Percentiles rank a stretch among this genome's conserved stretches.
Evolutionary conservation across 2,797 vertebrate genomes (phyloP).

Genomic region (Malurus leucopterus): DNA sequence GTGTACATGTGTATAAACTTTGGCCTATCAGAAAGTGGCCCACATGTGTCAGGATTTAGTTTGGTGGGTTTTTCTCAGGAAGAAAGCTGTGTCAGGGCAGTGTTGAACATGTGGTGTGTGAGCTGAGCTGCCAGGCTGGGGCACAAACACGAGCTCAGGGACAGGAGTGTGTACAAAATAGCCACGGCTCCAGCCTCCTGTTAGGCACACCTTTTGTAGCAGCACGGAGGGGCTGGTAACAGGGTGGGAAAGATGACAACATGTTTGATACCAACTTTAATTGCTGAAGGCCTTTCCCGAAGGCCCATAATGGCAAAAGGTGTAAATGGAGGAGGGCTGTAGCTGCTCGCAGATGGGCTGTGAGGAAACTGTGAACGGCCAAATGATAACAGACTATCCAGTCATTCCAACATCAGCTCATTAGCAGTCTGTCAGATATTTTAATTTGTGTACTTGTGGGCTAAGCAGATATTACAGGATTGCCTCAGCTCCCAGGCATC

Average conservation of each 20-base stretch:
- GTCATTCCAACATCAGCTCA: slow-evolving; percentile 80
- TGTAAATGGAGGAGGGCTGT: slow-evolving; percentile 75
- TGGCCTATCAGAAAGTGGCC: not conserved
- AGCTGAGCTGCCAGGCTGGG: slow-evolving; percentile 33
- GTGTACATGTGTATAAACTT: not conserved
- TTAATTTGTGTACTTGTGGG: slow-evolving; percentile 71
- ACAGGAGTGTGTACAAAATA: slow-evolving; percentile 47
- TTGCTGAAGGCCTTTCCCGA: slow-evolving; percentile 78
- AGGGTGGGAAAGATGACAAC: slow-evolving; percentile 73
- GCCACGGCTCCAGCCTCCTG: slow-evolving; percentile 47
- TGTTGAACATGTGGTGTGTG: not conserved
- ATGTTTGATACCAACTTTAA: slow-evolving; percentile 85
- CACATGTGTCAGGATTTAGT: not conserved
- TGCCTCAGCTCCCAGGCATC: slow-evolving; percentile 15
- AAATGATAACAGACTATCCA: slow-evolving; percentile 77
- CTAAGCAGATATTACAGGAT: slow-evolving; percentile 61
- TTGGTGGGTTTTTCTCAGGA: not conserved
- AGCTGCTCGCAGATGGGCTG: slow-evolving; percentile 76
- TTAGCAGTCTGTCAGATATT: slow-evolving; percentile 85
- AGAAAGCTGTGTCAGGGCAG: not conserved
- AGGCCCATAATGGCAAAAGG: slow-evolving; percentile 72
- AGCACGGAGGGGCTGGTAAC: slow-evolving; percentile 56
- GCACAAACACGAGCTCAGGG: slow-evolving; percentile 25
- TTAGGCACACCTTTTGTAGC: slow-evolving; percentile 58
- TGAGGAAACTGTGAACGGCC: slow-evolving; percentile 84